Base-by-base conservation (phyloP, 2,888 invertebrate species). In the Hydrotaea diabolus region DNA sequence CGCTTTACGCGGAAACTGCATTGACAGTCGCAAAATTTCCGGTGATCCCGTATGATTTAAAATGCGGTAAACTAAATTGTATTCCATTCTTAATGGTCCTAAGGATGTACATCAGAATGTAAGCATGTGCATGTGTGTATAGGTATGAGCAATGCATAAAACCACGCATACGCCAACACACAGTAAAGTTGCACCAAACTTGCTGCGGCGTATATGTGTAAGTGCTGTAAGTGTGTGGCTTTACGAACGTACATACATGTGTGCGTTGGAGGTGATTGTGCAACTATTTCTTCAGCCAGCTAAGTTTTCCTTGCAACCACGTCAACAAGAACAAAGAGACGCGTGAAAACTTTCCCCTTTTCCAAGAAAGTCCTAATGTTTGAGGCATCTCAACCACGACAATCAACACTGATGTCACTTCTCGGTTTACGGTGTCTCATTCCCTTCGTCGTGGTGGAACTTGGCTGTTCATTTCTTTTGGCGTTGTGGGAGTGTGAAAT, bases 11-110 rank as follows among this genome's bases (percentile, higher is more conserved):
- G 85, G 85, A 86, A 86, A 87, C 85, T 87, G 86, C 87, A 87
- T 86, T 87, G 87, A 87, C 87, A 87, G 87, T 86, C 80, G 84
- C 69, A 86, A 82, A 87, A 85, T 87, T 87, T 86, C 85, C 85
- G 86, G 85, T 85, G 78, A 84, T 86, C 86, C 85, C 83, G 83
- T 83, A 83, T 86, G 85, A 86, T 82, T 86, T 86, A 87, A 82
- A 81, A 82, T 83, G 83, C 77, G 84, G 82, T 83, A 82, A 66
- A 83, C 83, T 78, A 85, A 83, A 83, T 73, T 78, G 79, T 55
- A 82, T 79, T 53, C 75, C 62, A 57, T 53, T 76, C 59, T 64
- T 31, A 11, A 39, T 11, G 36, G 17, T 66, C 8, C 26, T 43
- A 66, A 66, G 66, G 66, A 66, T 66, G 39, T 5, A 43, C 17